Conservation (phyloP, 2,113 vertebrate species). For the Chitala chitala region DNA sequence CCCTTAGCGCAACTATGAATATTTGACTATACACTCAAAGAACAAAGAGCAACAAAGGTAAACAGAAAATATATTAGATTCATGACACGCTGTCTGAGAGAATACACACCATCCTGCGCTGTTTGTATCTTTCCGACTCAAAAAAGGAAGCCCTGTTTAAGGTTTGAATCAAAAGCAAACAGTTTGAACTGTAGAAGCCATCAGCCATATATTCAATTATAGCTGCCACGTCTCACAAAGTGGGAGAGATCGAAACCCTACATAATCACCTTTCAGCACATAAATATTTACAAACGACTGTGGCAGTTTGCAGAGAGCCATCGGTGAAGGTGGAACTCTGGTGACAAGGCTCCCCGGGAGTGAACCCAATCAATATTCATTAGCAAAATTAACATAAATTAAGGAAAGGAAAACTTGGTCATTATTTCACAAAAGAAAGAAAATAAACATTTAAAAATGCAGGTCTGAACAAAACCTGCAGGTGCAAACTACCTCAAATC, state of each 20-base stretch:
- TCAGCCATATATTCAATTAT: conserved; percentile 15
- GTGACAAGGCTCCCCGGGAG: not conserved
- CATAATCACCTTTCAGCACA: not conserved
- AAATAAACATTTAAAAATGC: too few relatives aligned
- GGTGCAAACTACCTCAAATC: too few relatives aligned
- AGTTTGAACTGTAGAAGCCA: conserved; percentile 3
- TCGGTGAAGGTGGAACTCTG: too few relatives aligned
- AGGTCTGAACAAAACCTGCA: too few relatives aligned
- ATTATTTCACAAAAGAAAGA: too few relatives aligned
- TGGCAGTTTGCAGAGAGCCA: not conserved
- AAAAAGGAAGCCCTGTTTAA: not conserved
- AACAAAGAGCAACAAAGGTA: conserved; percentile 22
- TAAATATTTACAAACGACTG: not conserved
- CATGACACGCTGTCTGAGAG: not conserved
- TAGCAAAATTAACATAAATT: not conserved
- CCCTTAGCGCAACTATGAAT: conserved; percentile 16
- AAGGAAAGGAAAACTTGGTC: not conserved
- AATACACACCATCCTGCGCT: not conserved
- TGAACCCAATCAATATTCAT: not conserved
- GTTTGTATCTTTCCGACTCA: conserved; percentile 2
- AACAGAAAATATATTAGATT: conserved; percentile 16
- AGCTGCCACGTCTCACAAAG: not conserved
- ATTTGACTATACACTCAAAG: conserved; percentile 6
- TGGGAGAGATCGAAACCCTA: not conserved
- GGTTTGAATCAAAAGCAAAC: conserved; percentile 6